phyloP scores from a whole-genome alignment of 2,113 vertebrate genomes.

The Cynoglossus semilaevis region DNA sequence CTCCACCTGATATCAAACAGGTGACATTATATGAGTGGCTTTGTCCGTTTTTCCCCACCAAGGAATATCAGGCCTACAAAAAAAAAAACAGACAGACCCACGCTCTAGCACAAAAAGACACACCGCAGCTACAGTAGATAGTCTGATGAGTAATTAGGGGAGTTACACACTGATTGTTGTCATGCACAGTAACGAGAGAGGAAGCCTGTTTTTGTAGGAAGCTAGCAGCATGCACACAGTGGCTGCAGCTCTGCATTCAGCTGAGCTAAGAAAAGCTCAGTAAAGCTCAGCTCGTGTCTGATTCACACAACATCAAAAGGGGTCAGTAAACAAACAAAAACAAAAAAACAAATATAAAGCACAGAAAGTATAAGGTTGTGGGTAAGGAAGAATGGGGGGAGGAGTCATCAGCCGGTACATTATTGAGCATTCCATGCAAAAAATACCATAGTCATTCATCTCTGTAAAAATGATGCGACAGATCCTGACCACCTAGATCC shows the following conservation, averaged over 20 bases:
- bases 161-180: slow-evolving; percentile 37
- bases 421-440: slow-evolving; percentile 80
- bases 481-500: slow-evolving; percentile 66
- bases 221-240: slow-evolving; percentile 68
- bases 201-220: slow-evolving; percentile 44
- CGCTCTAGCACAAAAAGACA: slow-evolving; percentile 57
- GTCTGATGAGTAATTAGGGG: slow-evolving; percentile 39
- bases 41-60: slow-evolving; percentile 17
- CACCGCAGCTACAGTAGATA: slow-evolving; percentile 41
- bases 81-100: slow-evolving; percentile 47
- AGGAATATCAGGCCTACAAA: slow-evolving; percentile 19
- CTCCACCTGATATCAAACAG: slow-evolving; percentile 6
- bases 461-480: slow-evolving; percentile 60
- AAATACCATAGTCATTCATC: slow-evolving; percentile 77
- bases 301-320: slow-evolving; percentile 46
- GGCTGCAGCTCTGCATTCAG: slow-evolving; percentile 47
- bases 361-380: slow-evolving; percentile 48
- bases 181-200: slow-evolving; percentile 71
- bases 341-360: slow-evolving; percentile 47
- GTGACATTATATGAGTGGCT: slow-evolving; percentile 12
- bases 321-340: slow-evolving; percentile 30
- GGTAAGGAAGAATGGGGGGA: slow-evolving; percentile 11
- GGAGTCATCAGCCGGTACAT: slow-evolving; percentile 64
- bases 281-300: slow-evolving; percentile 43
- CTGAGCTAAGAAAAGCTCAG: slow-evolving; percentile 39